Base-by-base conservation (phyloP, 2,888 invertebrate genomes). In the Hirtodrosophila duncani region DNA sequence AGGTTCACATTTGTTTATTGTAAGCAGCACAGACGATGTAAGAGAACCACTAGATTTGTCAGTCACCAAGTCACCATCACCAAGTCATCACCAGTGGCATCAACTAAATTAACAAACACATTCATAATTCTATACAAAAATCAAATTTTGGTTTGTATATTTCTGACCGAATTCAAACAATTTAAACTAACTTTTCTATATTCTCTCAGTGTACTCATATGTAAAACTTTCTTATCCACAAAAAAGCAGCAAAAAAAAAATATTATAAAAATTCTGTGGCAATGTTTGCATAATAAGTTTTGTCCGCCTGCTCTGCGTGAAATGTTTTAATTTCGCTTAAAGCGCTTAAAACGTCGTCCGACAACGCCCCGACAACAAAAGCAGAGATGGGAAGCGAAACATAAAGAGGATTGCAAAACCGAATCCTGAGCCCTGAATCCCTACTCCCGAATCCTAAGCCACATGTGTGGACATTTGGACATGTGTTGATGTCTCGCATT, bases 251-350 rank as follows among this genome's bases (percentile, higher is more conserved):
- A 24, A n/a, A 21, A n/a, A 3, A 24, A 31, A 3, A 17, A 23
- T 11, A 17, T 1, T 9, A 2, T 5, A 26, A 9, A 18, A 39
- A 20, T 20, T 3, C 26, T 20, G 30, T 21, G 9, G 30, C 20
- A 23, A 59, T 60, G 51, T 56, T 61, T 63, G 67, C 64, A 61
- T 60, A 63, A 55, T 36, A 33, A 48, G 38, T 48, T 52, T 13
- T 5, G 48, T 13, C 4, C 11, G 14, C 8, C 16, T 16, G 3
- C 48, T 62, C 63, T 67, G 62, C 51, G 62, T 62, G 57, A 80
- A 75, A 70, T 75, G 77, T 72, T 77, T 72, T 78, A 68, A 81
- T 75, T 79, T 74, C 48, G 61, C 61, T 81, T 70, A 70, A 81
- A 71, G 80, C 59, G 81, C 67, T 79, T 81, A 65, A 75, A 58